Percentiles rank a stretch among this genome's conserved stretches.
Evolutionary conservation across 2,113 vertebrate genomes (phyloP).

Genomic region (Thermophis baileyi): DNA sequence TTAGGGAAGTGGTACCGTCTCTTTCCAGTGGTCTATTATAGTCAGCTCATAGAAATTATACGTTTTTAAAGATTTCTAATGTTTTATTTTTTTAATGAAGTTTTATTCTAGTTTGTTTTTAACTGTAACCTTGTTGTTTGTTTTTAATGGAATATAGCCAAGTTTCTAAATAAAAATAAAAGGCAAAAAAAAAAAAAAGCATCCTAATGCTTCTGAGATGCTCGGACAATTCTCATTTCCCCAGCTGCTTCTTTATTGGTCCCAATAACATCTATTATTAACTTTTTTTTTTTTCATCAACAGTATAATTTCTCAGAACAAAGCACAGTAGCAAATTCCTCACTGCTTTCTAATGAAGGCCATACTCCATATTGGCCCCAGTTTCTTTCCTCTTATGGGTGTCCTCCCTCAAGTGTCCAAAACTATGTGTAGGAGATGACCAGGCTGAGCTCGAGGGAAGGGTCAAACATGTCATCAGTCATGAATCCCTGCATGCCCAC

Average conservation of each 20-base stretch:
- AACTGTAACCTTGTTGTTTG: not conserved
- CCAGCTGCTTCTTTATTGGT: not conserved
- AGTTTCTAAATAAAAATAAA: not conserved
- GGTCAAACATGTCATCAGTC: not conserved
- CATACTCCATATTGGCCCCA: not conserved
- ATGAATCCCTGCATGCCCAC: not conserved
- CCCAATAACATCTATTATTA: not conserved
- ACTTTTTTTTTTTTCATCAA: not conserved
- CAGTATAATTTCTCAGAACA: not conserved
- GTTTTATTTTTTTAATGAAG: not conserved
- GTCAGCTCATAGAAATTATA: not conserved
- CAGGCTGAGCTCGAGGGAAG: not conserved
- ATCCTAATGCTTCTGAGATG: not conserved
- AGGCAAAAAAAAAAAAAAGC: not conserved
- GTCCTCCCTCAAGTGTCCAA: not conserved
- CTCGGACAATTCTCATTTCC: not conserved
- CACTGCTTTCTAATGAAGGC: conserved; percentile 3
- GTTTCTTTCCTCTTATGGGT: conserved; percentile 1
- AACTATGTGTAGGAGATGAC: not conserved
- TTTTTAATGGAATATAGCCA: not conserved
- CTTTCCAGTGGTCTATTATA: not conserved
- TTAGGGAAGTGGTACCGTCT: not conserved
- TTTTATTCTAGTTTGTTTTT: not conserved
- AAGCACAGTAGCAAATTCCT: conserved; percentile 6
- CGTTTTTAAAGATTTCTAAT: not conserved